These are phyloP conservation scores for Bettongia penicillata DNA, from an alignment of 2,113 vertebrate species.

Conservation along the genomic window DNA sequence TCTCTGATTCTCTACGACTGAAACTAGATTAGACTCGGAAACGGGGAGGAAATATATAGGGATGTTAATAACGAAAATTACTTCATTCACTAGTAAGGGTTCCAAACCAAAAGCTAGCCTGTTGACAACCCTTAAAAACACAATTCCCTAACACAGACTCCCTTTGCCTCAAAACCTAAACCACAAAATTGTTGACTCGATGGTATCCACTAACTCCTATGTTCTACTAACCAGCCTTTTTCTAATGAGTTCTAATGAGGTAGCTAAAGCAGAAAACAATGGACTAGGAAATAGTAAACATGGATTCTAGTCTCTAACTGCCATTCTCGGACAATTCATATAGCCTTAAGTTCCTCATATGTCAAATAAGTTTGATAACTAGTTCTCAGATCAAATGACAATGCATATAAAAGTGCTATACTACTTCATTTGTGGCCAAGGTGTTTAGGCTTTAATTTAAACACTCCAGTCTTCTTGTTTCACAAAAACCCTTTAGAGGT, in stretches of 20 bases:
- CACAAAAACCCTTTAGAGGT: constrained; percentile 42
- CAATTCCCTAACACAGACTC: not conserved
- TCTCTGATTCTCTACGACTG: not conserved
- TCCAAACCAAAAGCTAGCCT: not conserved
- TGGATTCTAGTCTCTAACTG: not conserved
- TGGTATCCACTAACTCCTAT: not conserved
- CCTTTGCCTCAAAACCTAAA: constrained; percentile 13
- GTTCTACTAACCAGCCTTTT: not conserved
- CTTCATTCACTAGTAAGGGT: constrained; percentile 10
- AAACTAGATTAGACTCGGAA: not conserved
- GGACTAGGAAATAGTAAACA: not conserved
- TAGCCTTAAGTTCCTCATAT: not conserved
- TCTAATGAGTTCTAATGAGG: not conserved
- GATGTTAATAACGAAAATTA: not conserved
- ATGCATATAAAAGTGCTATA: not conserved
- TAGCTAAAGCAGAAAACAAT: not conserved
- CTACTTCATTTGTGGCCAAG: not conserved
- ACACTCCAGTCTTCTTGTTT: constrained; percentile 36
- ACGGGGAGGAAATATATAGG: not conserved
- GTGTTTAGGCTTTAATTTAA: constrained; percentile 39
- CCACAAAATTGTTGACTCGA: constrained; percentile 28
- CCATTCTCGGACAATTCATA: not conserved
- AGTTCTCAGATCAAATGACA: not conserved
- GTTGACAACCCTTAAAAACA: constrained; percentile 1
- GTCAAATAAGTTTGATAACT: not conserved